A percentile compares a stretch with the other conserved stretches of the same genome.
These are phyloP conservation scores for Drosophila imparisetae DNA, from an alignment of 2,888 invertebrate species.

Conservation along the genomic window DNA sequence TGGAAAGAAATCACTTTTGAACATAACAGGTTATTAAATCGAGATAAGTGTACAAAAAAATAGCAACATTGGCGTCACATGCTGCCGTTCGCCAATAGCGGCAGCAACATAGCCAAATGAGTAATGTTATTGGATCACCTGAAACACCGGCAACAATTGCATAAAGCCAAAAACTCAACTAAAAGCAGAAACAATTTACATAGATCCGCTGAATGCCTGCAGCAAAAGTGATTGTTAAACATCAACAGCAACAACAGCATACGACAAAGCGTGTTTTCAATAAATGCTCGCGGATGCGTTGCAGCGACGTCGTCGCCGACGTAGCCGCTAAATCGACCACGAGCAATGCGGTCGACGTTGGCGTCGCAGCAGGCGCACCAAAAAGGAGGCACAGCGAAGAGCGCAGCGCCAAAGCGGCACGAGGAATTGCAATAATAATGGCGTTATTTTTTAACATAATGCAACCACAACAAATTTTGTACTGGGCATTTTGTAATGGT, in stretches of 20 bases:
- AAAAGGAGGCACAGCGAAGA: slow-evolving; percentile 1
- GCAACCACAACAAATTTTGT: slow-evolving; percentile 51
- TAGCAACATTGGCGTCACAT: slow-evolving; percentile 43
- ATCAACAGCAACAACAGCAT: slow-evolving; percentile 35
- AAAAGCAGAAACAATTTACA: slow-evolving; percentile 49
- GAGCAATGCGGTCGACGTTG: slow-evolving; percentile 44
- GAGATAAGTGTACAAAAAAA: background rate
- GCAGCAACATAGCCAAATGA: slow-evolving; percentile 8
- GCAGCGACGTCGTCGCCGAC: slow-evolving; percentile 61
- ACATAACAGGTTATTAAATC: slow-evolving; percentile 2
- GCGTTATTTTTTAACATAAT: slow-evolving; percentile 72
- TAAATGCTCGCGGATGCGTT: slow-evolving; percentile 57
- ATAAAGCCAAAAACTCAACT: slow-evolving; percentile 32
- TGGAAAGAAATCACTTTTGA: slow-evolving; percentile 5
- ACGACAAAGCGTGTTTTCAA: slow-evolving; percentile 47
- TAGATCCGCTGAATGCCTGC: slow-evolving; percentile 69
- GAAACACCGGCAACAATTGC: slow-evolving; percentile 1
- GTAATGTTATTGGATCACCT: background rate
- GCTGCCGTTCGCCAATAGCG: slow-evolving; percentile 32
- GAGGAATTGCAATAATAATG: slow-evolving; percentile 70
- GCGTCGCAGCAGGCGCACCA: slow-evolving; percentile 23
- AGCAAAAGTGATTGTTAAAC: slow-evolving; percentile 62
- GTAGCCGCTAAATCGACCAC: slow-evolving; percentile 35
- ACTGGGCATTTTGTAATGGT: slow-evolving; percentile 63
- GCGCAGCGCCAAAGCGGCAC: slow-evolving; percentile 29